Evolutionary conservation across 2,888 invertebrate genomes (phyloP), one percentile per base, ranked within the genome.

Genomic region (Trachelus tabidus): DNA sequence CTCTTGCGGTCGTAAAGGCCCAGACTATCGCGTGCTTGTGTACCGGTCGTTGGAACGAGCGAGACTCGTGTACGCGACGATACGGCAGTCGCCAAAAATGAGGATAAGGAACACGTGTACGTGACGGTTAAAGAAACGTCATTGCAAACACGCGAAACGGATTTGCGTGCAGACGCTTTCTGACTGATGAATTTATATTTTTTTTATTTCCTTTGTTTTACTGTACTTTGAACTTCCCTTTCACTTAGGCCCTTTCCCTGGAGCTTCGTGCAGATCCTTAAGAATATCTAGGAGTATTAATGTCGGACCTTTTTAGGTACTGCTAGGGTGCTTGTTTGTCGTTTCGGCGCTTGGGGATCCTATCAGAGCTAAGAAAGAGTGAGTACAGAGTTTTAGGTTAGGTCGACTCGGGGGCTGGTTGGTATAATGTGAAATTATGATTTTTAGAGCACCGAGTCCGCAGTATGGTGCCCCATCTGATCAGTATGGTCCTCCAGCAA

Each of bases 251-350:
- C 40, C 40, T 56, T 56, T 23, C 40, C 40, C 23, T 56, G 40
- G 23, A 40, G 4, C 9, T 23, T 40, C 15, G 15, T 15, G 40
- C 0, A 15, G 4, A 12, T 40, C 1, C 15, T 56, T 23, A 56
- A 23, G 23, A 15, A 23, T 40, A 40, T 56, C 6, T 56, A 6
- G 23, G 23, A 56, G 9, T 23, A 56, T 6, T 56, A 56, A 56
- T 56, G 2, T 56, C 9, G 40, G 40, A 56, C 23, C 9, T 56
- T 93, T 92, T 80, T 92, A 95, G 95, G 91, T 94, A 89, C 92
- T 94, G 89, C 92, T 94, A 86, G 93, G 93, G 90, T 92, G 94
- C 88, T 92, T 93, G 83, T 92, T 93, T 84, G 92, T 93, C 84
- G 93, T 92, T 85, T 92, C 92, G 78, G 87, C 90, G 35, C 84